phyloP scores from a whole-genome alignment of 2,113 vertebrate species.

The Anolis sagrei region DNA sequence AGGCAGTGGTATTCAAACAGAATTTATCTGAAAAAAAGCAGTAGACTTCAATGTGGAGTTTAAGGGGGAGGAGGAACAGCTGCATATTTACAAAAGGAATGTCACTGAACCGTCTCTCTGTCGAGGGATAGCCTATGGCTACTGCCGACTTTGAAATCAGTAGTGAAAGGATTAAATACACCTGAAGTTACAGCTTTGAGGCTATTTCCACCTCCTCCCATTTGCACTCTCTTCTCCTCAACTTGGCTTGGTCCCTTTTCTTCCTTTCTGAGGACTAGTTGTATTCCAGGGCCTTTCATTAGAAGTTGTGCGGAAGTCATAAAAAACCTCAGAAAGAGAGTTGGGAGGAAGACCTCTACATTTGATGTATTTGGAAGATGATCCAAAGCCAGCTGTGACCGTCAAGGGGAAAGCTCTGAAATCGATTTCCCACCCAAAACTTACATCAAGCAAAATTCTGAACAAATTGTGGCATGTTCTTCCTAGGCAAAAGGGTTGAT shows the following conservation, averaged over 20 bases:
- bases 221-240: background rate
- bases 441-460: background rate
- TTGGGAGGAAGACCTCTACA: too few species aligned
- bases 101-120: constrained; percentile 78
- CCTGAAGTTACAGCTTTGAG: background rate
- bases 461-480: background rate
- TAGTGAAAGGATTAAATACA: background rate
- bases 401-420: background rate
- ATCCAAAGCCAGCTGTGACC: background rate
- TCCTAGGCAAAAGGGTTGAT: too few species aligned
- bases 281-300: background rate
- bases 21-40: constrained; percentile 82
- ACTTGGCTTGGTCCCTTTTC: background rate
- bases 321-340: background rate
- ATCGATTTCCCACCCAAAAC: background rate
- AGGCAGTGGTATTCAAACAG: constrained; percentile 79
- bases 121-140: constrained; percentile 80
- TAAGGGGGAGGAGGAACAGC: constrained; percentile 72
- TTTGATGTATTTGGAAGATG: background rate
- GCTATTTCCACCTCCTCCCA: background rate
- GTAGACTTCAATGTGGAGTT: constrained; percentile 77
- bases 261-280: background rate
- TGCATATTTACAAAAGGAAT: constrained; percentile 82
- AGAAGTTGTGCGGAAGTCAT: background rate
- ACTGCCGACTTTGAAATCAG: constrained; percentile 45